phyloP scores from a whole-genome alignment of 1,140 invertebrate species.

The Branchinecta lindahli region DNA sequence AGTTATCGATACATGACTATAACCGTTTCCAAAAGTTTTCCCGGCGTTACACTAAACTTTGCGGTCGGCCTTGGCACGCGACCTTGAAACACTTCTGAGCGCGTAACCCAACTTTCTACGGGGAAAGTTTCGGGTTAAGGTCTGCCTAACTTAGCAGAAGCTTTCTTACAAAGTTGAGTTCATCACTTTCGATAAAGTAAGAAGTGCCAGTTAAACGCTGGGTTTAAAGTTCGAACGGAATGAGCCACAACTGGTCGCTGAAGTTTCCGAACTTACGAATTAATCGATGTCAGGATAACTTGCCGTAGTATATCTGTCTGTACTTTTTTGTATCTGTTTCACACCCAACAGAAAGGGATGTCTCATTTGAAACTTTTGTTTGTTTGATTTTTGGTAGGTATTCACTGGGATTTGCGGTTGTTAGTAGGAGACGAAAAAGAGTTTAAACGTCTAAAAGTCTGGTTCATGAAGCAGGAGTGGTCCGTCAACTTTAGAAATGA shows the following conservation, averaged over 20 bases:
- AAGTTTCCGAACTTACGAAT: neutral
- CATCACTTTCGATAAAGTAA: slow-evolving; percentile 6
- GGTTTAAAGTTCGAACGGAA: neutral
- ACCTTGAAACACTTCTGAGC: neutral
- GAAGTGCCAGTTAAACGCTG: slow-evolving; percentile 1
- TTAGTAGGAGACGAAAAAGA: too few relatives aligned
- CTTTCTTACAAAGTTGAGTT: slow-evolving; percentile 9
- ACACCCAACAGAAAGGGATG: too few relatives aligned
- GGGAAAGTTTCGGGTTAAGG: neutral
- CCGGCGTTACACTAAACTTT: neutral
- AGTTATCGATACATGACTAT: neutral
- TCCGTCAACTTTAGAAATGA: too few relatives aligned
- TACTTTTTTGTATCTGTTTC: too few relatives aligned
- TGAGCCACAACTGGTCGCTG: neutral
- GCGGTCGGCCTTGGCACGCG: neutral
- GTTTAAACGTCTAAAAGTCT: too few relatives aligned
- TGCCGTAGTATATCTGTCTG: too few relatives aligned
- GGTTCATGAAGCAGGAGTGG: too few relatives aligned
- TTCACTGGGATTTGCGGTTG: too few relatives aligned
- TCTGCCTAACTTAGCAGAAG: neutral
- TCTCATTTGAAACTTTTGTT: too few relatives aligned
- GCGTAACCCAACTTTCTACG: neutral
- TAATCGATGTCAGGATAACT: neutral
- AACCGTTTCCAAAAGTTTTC: neutral
- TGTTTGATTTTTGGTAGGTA: too few relatives aligned